These are phyloP conservation scores for Scaeva pyrastri DNA, from an alignment of 2,888 invertebrate genomes.

Conservation along the genomic window DNA sequence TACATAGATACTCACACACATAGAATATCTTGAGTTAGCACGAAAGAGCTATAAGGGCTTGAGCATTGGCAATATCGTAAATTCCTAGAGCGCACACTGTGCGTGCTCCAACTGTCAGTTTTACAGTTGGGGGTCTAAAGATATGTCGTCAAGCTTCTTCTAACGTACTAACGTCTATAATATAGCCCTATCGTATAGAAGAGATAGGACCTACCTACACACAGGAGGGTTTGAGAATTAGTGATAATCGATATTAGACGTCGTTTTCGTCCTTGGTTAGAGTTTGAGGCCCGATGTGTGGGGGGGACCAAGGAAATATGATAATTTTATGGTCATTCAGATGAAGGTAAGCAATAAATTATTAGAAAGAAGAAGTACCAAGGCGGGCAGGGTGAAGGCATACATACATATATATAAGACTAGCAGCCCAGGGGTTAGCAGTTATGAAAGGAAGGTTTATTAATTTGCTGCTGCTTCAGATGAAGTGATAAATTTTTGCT, in stretches of 20 bases:
- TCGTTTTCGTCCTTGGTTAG: too few relatives aligned
- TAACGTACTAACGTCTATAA: too few relatives aligned
- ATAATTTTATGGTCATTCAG: slow-evolving; percentile 70
- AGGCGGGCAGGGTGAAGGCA: not conserved
- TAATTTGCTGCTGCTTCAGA: slow-evolving; percentile 49
- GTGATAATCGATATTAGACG: slow-evolving; percentile 44
- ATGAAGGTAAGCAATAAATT: slow-evolving; percentile 57
- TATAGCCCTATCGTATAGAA: too few relatives aligned
- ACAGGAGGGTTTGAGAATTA: slow-evolving; percentile 14
- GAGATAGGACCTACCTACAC: not conserved
- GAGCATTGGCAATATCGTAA: slow-evolving; percentile 52
- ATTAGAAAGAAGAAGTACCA: slow-evolving; percentile 22
- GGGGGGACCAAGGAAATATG: slow-evolving; percentile 8
- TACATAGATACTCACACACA: not conserved
- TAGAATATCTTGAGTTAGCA: not conserved
- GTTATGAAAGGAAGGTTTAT: slow-evolving; percentile 46
- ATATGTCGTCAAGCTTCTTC: not conserved
- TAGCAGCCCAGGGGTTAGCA: not conserved
- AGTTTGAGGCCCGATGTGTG: too few relatives aligned
- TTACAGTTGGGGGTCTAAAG: slow-evolving; percentile 20
- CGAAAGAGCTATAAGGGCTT: slow-evolving; percentile 13
- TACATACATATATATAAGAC: too few relatives aligned
- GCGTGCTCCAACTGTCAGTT: slow-evolving; percentile 51
- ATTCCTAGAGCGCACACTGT: slow-evolving; percentile 43
- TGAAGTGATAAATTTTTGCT: slow-evolving; percentile 35